Percentiles rank a stretch among this genome's conserved stretches.
Evolutionary conservation across 2,797 vertebrate species (phyloP).

Genomic region (Agapornis canus): DNA sequence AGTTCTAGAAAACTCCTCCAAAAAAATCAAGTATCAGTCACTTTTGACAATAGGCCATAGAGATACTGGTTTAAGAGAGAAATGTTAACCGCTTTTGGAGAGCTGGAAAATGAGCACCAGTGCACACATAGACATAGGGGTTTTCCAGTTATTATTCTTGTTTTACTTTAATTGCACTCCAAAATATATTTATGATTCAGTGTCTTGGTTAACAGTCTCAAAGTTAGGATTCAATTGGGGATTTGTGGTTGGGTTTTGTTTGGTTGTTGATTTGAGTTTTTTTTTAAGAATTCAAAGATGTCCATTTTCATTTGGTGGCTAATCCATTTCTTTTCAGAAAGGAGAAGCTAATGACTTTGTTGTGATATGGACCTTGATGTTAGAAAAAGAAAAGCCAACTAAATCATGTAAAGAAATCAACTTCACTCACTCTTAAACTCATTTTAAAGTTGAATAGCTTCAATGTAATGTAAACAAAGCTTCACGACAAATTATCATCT

Average conservation of each 20-base stretch:
- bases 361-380: neutral
- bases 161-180: neutral
- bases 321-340: slow-evolving; percentile 20
- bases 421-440: neutral
- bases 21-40: neutral
- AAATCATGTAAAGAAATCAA: slow-evolving; percentile 13
- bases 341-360: neutral
- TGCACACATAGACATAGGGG: fast-evolving
- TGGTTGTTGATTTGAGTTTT: neutral
- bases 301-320: neutral
- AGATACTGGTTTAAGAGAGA: fast-evolving
- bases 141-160: neutral
- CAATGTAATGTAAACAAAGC: neutral
- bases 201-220: neutral
- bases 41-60: neutral
- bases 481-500: neutral
- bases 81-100: neutral
- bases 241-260: neutral
- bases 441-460: slow-evolving; percentile 29
- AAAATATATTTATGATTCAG: neutral
- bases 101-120: neutral
- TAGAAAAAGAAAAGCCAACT: neutral
- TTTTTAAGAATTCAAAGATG: neutral
- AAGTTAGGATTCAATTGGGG: neutral
- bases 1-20: neutral